phyloP scores from a whole-genome alignment of 1,140 invertebrate genomes.

The Triops longicaudatus region DNA sequence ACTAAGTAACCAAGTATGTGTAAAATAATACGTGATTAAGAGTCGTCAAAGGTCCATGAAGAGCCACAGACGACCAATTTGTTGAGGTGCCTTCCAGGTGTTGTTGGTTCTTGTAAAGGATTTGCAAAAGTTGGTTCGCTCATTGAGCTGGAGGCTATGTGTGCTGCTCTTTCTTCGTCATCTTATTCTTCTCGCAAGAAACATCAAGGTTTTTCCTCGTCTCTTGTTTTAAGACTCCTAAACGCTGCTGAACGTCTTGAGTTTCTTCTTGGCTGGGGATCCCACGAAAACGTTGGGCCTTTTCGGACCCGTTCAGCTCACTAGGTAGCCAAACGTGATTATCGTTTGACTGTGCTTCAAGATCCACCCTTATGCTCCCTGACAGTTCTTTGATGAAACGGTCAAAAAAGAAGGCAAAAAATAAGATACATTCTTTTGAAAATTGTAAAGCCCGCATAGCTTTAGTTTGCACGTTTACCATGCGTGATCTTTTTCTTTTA shows the following conservation, averaged over 20 bases:
- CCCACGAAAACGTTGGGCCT: background rate
- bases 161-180: background rate
- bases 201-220: background rate
- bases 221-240: background rate
- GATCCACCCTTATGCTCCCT: background rate
- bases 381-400: background rate
- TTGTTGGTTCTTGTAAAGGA: constrained; percentile 12
- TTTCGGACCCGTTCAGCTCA: constrained; percentile 5
- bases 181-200: background rate
- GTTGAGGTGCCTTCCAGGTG: background rate
- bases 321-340: constrained; percentile 6
- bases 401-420: background rate
- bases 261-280: background rate
- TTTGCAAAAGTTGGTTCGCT: constrained; percentile 2
- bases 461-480: background rate
- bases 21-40: background rate
- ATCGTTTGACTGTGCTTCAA: background rate
- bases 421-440: background rate
- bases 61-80: constrained; percentile 2
- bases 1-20: background rate
- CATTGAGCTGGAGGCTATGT: background rate
- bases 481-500: background rate
- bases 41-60: background rate
- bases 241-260: background rate
- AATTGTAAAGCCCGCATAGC: background rate